Evolutionary conservation across 2,113 vertebrate species (phyloP), one percentile per base, ranked within the genome.

Genomic region (Pomatostomus ruficeps): DNA sequence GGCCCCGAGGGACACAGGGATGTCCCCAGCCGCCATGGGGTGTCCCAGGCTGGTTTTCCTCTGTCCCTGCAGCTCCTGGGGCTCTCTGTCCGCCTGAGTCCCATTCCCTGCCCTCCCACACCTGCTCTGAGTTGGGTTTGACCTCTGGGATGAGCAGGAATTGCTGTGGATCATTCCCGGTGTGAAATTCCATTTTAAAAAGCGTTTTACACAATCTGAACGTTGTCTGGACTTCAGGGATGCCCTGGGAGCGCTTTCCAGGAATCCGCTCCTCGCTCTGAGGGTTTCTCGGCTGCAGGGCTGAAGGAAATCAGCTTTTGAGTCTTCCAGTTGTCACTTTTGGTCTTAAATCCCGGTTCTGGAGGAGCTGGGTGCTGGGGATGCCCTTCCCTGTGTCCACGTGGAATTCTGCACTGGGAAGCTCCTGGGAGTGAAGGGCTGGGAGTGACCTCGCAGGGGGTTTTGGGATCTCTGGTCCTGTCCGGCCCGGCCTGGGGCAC

Each of bases 331-430:
- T 2, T 2, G 5, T 31, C 21, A 1, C 6, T 70, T 45, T 40
- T 14, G 84, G n/a, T n/a, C n/a, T n/a, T n/a, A n/a, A n/a, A n/a
- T n/a, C n/a, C n/a, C n/a, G n/a, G n/a, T n/a, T n/a, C n/a, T n/a
- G n/a, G n/a, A n/a, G n/a, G n/a, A n/a, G n/a, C n/a, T n/a, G n/a
- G n/a, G 1, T 52, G 52, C 72, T 38, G 65, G 49, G 62, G 19
- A 7, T 20, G 36, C 40, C 18, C 36, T 45, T 35, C 81, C 46
- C 1, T 0, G 20, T 18, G 4, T 5, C 14, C 2, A 12, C 10
- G 7, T 3, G 11, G 4, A 11, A 85, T 23, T 3, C 51, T 46
- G 6, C 6, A 0, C 49, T 23, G 57, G 35, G 13, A 29, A 67
- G 10, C 31, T 25, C 28, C 25, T 3, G 0, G 2, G 20, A 49